Percentiles rank a stretch among this genome's conserved stretches.
Conservation (phyloP, 2,888 invertebrate genomes). For the Heteropelma amictum region DNA sequence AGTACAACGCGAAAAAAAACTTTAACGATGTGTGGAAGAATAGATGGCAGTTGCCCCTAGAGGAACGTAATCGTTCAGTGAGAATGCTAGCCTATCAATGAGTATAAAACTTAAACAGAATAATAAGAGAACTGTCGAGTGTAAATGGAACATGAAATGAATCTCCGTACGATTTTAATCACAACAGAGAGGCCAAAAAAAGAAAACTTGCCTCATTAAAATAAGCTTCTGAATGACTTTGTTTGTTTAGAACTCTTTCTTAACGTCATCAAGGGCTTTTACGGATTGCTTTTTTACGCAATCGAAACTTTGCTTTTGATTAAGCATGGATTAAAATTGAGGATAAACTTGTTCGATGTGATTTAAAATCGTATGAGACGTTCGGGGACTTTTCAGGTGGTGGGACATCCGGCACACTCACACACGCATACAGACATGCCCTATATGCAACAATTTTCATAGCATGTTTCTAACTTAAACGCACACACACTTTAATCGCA, state of each 20-base stretch:
- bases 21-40: conserved; percentile 59
- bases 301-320: too few relatives aligned
- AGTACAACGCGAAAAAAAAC: conserved; percentile 56
- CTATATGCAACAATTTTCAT: too few relatives aligned
- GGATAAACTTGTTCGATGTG: not conserved
- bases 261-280: too few relatives aligned
- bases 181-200: not conserved
- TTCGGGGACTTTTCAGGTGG: conserved; percentile 46
- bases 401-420: conserved; percentile 29
- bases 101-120: not conserved
- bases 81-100: conserved; percentile 62
- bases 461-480: too few relatives aligned
- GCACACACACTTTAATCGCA: too few relatives aligned
- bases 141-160: conserved; percentile 31
- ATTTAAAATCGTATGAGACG: conserved; percentile 51
- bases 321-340: not conserved
- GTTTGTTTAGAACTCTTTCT: not conserved
- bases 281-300: not conserved
- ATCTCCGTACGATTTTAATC: conserved; percentile 63
- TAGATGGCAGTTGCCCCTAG: conserved; percentile 70
- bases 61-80: conserved; percentile 67
- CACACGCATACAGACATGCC: too few relatives aligned
- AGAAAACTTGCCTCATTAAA: not conserved
- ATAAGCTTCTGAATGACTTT: not conserved
- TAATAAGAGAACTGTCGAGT: not conserved